Base-by-base conservation (phyloP, 2,888 invertebrate genomes). In the Melinopterus prodromus region DNA sequence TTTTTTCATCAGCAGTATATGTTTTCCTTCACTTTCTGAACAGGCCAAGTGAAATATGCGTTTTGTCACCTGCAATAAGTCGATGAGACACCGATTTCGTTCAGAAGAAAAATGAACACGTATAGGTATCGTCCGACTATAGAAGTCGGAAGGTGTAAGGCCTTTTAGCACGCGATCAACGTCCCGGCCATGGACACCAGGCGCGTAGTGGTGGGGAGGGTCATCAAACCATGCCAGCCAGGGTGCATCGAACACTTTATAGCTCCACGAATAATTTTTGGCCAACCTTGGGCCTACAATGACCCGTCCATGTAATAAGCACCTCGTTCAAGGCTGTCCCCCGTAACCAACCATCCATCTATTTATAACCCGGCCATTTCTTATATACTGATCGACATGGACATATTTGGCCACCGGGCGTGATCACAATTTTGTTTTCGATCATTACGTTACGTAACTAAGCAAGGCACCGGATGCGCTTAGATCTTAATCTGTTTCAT, bases 261-360 rank as follows among this genome's bases (percentile, higher is more conserved):
- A 37, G 79, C 71, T 77, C 69, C 76, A 70, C 80, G 78, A 82
- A 82, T 82, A 82, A 82, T 82, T 82, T 81, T 83, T 82, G 82
- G 80, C 80, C 79, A 83, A 80, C 83, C 82, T 82, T 82, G 82
- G 71, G 36, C 74, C 9, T 35, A 74, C 74, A 74, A 74, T 74
- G 74, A n/a, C 74, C 74, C 74, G 74, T 74, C 35, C 37, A 74
- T 74, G 74, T 74, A 74, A 74, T 74, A 35, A 26, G 35, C 37
- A 7, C 36, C 16, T 26, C 74, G 74, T 74, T 37, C 74, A 74
- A 74, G 74, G 74, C 35, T 37, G 36, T 26, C 3, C 26, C 26
- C 26, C 26, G 26, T 74, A 37, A 53, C 74, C 74, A 74, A 74
- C 74, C 35, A 15, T 12, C 74, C 35, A 36, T 74, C 74, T 74